Base-by-base conservation (phyloP, 2,888 invertebrate genomes). In the Cerceris rybyensis region DNA sequence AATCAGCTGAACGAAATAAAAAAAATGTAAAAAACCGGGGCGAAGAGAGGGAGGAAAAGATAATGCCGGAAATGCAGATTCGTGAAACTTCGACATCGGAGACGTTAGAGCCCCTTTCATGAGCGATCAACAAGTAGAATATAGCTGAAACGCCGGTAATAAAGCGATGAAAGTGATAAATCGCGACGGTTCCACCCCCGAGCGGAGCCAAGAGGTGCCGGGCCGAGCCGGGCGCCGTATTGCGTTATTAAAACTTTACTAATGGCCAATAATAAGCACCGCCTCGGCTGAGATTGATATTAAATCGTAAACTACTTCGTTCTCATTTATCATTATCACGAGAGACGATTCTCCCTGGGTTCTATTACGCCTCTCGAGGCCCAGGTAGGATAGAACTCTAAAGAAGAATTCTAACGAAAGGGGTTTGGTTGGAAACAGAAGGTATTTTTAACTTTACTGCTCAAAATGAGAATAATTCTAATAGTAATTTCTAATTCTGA, bases 221-320 rank as follows among this genome's bases (percentile, higher is more conserved):
- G 28, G 28, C 28, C 28, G 65, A 58, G 63, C 66, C 75, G 71
- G 58, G 75, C 80, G 70, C 76, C 84, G 82, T 87, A 84, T 84
- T 78, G 84, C 86, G 87, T 90, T 90, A 90, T 90, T 88, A 90
- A 90, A 90, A 91, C 86, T 90, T 89, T 86, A 84, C 88, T 89
- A 89, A 91, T 91, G 88, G 87, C 82, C 87, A 85, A 85, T 90
- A 90, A 91, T 90, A 88, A 88, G 88, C 85, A 86, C 84, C 83
- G 88, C 80, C 80, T 81, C 81, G 75, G 82, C 81, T 80, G 78
- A 82, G 87, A 89, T 89, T 89, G 89, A 89, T 88, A 89, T 89
- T 89, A 89, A 89, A 89, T 89, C 86, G 88, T 87, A 82, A 86
- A 84, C 83, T 87, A 84, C 82, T 78, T 84, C 75, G 76, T 83